These are phyloP conservation scores for Colletes collaris DNA, from an alignment of 2,888 invertebrate species.

Conservation along the genomic window DNA sequence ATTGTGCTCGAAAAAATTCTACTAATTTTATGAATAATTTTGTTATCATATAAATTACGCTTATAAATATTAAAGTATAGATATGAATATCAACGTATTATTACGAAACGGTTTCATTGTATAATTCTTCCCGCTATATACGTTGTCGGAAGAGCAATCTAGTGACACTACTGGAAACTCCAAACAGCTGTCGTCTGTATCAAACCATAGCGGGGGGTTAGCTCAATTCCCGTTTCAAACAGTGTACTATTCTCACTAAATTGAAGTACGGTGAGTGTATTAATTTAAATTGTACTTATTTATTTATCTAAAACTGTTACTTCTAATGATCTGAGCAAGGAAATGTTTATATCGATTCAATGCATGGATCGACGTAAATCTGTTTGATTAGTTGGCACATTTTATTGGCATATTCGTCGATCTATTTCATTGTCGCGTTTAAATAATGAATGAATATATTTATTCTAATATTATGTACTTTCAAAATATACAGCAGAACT, in stretches of 20 bases:
- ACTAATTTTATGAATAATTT: too few relatives aligned
- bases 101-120: neutral
- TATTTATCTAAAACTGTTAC: neutral
- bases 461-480: slow-evolving; percentile 5
- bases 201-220: slow-evolving; percentile 79
- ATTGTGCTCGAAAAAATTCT: too few relatives aligned
- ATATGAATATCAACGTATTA: neutral
- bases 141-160: slow-evolving; percentile 43
- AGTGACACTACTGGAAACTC: slow-evolving; percentile 50
- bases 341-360: neutral
- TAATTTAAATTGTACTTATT: slow-evolving; percentile 10
- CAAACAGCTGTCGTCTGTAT: slow-evolving; percentile 78
- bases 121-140: slow-evolving; percentile 9
- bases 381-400: slow-evolving; percentile 8
- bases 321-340: neutral
- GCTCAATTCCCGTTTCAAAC: slow-evolving; percentile 62
- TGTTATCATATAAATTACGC: too few relatives aligned
- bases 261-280: slow-evolving; percentile 67
- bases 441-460: slow-evolving; percentile 2
- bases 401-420: slow-evolving; percentile 25
- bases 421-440: neutral
- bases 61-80: too few relatives aligned
- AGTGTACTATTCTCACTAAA: slow-evolving; percentile 49
- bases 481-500: neutral
- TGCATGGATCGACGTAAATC: neutral